These are phyloP conservation scores for Chaetogeoica ovagalla DNA, from an alignment of 2,888 invertebrate species.

Conservation along the genomic window DNA sequence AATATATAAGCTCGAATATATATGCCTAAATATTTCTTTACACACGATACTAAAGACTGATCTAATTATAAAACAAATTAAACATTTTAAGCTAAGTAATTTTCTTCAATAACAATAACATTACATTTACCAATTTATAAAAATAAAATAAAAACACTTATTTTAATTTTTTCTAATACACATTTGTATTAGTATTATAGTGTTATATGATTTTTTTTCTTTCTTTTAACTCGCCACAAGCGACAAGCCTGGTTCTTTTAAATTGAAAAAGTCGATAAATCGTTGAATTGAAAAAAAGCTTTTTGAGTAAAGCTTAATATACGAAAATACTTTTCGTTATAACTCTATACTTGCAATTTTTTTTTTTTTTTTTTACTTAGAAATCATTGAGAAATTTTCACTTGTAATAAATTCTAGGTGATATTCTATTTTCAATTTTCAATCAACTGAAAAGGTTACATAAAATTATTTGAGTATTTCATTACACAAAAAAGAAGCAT, in stretches of 20 bases:
- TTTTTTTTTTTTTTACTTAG: neutral
- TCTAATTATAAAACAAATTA: slow-evolving; percentile 40
- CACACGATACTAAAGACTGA: slow-evolving; percentile 6
- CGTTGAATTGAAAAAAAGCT: neutral
- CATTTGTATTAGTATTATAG: no score
- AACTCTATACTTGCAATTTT: neutral
- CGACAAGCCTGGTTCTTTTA: neutral
- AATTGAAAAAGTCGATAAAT: neutral
- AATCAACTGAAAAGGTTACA: no score
- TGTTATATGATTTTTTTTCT: no score
- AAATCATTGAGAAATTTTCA: neutral
- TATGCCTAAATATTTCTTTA: slow-evolving; percentile 40
- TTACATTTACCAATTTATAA: neutral
- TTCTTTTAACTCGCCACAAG: no score
- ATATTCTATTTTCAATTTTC: no score
- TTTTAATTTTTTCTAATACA: neutral
- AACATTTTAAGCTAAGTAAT: neutral
- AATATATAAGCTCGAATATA: slow-evolving; percentile 18
- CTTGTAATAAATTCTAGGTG: neutral
- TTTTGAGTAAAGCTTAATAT: neutral
- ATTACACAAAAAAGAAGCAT: no score
- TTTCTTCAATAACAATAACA: neutral
- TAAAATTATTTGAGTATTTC: no score
- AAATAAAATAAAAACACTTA: neutral
- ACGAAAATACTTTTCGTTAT: neutral